Evolutionary conservation across 2,113 vertebrate genomes (phyloP).

Genomic region (Boleophthalmus pectinirostris): DNA sequence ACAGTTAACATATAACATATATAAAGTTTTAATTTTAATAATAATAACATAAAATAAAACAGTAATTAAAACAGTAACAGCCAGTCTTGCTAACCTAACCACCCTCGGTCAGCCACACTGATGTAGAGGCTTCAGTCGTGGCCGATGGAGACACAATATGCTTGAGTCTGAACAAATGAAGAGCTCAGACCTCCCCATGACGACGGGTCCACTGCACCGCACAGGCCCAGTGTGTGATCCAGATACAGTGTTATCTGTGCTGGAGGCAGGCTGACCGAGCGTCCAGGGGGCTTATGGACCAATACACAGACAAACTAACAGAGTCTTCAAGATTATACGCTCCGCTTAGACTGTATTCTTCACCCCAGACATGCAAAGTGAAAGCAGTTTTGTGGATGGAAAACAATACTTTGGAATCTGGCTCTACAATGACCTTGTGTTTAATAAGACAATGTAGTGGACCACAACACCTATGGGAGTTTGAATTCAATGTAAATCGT

Average conservation of each 20-base stretch:
- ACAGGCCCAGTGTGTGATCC: constrained; percentile 50
- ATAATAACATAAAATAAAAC: no score
- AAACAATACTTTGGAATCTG: constrained; percentile 21
- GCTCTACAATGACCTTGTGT: constrained; percentile 7
- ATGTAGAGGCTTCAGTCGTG: constrained; percentile 81
- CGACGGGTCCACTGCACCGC: constrained; percentile 46
- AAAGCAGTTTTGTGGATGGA: constrained; percentile 46
- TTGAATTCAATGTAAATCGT: not conserved
- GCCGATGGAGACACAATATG: constrained; percentile 72
- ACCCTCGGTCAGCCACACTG: constrained; percentile 79
- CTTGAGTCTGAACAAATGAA: constrained; percentile 78
- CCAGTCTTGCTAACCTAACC: constrained; percentile 5
- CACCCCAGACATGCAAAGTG: constrained; percentile 59
- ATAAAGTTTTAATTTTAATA: no score
- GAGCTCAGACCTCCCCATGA: constrained; percentile 69
- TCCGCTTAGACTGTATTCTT: constrained; percentile 69
- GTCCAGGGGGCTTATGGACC: constrained; percentile 65
- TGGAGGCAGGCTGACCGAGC: constrained; percentile 65
- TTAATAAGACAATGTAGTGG: not conserved
- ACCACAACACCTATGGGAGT: not conserved
- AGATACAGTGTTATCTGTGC: constrained; percentile 71
- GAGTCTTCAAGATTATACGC: constrained; percentile 72
- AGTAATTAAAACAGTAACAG: no score
- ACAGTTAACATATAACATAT: no score
- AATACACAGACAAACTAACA: constrained; percentile 57